Conservation (phyloP, 2,797 vertebrate species). For the Labeo calbasu region DNA sequence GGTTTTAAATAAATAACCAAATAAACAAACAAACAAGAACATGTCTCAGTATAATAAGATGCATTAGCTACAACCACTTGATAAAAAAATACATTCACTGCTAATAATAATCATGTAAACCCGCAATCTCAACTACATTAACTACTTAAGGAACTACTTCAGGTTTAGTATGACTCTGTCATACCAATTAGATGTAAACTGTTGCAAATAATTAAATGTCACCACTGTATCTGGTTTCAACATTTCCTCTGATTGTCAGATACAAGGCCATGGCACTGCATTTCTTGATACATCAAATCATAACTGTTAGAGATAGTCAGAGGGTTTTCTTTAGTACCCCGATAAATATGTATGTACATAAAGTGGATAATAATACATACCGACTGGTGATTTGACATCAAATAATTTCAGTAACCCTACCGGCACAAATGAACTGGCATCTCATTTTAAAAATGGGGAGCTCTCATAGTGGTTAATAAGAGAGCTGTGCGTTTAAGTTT, state of each 20-base stretch:
- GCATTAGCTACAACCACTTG: slow-evolving; percentile 16
- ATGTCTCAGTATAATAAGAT: background rate
- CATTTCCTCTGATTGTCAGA: slow-evolving; percentile 26
- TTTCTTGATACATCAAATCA: slow-evolving; percentile 13
- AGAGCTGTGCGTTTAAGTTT: slow-evolving; percentile 38
- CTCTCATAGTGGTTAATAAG: slow-evolving; percentile 10
- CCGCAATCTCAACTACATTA: slow-evolving; percentile 7
- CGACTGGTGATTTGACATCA: slow-evolving; percentile 13
- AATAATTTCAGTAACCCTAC: background rate
- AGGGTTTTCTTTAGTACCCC: slow-evolving; percentile 16
- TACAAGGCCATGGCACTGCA: slow-evolving; percentile 24
- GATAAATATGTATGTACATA: slow-evolving; percentile 11
- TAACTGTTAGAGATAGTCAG: background rate
- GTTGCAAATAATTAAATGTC: slow-evolving; percentile 17
- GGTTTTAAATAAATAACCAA: slow-evolving; percentile 9
- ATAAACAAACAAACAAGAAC: slow-evolving; percentile 15
- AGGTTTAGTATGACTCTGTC: slow-evolving; percentile 9
- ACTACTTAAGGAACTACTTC: slow-evolving; percentile 9
- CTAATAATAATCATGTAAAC: slow-evolving; percentile 9
- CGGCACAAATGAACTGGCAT: slow-evolving; percentile 14
- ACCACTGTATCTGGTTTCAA: slow-evolving; percentile 20
- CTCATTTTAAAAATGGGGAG: slow-evolving; percentile 25
- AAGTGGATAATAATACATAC: slow-evolving; percentile 15
- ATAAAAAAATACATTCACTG: slow-evolving; percentile 32
- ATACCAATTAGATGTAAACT: slow-evolving; percentile 18